These are phyloP conservation scores for Emesis russula DNA, from an alignment of 2,888 invertebrate genomes.

Conservation along the genomic window DNA sequence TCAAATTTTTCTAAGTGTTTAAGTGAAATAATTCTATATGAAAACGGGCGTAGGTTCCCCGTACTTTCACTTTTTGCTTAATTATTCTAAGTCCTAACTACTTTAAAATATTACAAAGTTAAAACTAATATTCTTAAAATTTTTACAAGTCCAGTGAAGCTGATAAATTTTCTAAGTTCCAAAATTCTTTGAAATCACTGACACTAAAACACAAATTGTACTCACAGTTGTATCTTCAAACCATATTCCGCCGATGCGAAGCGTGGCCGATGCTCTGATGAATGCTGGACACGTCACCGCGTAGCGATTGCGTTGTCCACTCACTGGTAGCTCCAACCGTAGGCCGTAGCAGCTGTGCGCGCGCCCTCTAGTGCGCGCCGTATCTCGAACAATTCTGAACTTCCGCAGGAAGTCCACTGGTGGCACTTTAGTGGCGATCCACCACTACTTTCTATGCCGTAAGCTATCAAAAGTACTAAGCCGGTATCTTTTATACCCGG, in stretches of 20 bases:
- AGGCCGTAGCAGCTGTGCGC: slow-evolving; percentile 98
- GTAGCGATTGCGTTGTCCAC: neutral
- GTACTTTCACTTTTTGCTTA: neutral
- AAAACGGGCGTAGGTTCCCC: neutral
- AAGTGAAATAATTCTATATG: neutral
- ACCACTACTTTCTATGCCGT: slow-evolving; percentile 2
- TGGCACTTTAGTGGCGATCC: slow-evolving; percentile 10
- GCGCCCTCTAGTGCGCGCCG: slow-evolving; percentile 97
- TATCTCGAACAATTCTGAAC: neutral
- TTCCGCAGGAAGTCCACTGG: neutral
- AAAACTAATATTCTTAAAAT: neutral
- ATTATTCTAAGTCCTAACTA: neutral
- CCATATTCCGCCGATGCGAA: neutral
- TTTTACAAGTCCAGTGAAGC: neutral
- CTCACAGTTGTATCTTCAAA: slow-evolving; percentile 19
- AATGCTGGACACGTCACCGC: neutral
- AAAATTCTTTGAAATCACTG: neutral
- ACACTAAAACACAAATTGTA: neutral
- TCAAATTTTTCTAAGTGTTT: slow-evolving; percentile 5
- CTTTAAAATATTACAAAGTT: neutral
- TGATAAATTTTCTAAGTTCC: neutral
- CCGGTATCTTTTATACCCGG: neutral
- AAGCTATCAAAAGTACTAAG: neutral
- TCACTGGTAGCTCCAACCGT: slow-evolving; percentile 96
- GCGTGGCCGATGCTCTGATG: neutral